Percentiles rank a stretch among this genome's conserved stretches.
phyloP scores from a whole-genome alignment of 2,888 invertebrate species.

The Pteria penguin region DNA sequence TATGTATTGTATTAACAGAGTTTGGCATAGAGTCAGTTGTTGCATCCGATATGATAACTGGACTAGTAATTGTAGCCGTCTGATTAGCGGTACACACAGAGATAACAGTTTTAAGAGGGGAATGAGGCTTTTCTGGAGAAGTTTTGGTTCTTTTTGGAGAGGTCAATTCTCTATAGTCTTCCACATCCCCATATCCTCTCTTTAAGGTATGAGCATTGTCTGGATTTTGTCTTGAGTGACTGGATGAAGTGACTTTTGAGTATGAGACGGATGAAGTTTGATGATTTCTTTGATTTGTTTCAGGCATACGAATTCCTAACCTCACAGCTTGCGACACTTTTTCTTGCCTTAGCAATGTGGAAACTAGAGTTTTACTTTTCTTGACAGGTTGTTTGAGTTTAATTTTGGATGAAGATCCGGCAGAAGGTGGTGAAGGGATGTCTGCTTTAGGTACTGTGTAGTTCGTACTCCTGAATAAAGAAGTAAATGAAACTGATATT shows the following conservation, averaged over 20 bases:
- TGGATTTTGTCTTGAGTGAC: constrained; percentile 12
- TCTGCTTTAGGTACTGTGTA: constrained; percentile 69
- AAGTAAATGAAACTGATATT: too few species aligned
- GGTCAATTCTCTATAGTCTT: constrained; percentile 41
- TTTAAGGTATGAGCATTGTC: constrained; percentile 32
- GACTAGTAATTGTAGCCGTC: constrained; percentile 15
- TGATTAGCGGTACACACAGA: constrained; percentile 26
- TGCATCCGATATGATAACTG: constrained; percentile 30
- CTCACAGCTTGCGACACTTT: constrained; percentile 65
- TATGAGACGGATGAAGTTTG: constrained; percentile 1
- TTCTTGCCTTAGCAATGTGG: constrained; percentile 72
- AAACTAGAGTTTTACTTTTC: constrained; percentile 66
- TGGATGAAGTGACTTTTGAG: not conserved
- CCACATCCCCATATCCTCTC: constrained; percentile 39
- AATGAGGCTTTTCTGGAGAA: not conserved
- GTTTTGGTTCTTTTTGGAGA: constrained; percentile 54
- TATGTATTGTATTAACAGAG: constrained; percentile 32
- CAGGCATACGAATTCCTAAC: not conserved
- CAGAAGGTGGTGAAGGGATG: constrained; percentile 53
- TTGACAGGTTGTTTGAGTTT: constrained; percentile 46
- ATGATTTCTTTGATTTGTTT: not conserved
- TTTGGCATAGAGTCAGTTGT: constrained; percentile 19
- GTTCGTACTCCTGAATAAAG: constrained; percentile 40
- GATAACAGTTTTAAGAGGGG: constrained; percentile 28
- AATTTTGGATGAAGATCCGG: constrained; percentile 44